phyloP scores from a whole-genome alignment of 2,113 vertebrate genomes.

The Gila orcuttii region DNA sequence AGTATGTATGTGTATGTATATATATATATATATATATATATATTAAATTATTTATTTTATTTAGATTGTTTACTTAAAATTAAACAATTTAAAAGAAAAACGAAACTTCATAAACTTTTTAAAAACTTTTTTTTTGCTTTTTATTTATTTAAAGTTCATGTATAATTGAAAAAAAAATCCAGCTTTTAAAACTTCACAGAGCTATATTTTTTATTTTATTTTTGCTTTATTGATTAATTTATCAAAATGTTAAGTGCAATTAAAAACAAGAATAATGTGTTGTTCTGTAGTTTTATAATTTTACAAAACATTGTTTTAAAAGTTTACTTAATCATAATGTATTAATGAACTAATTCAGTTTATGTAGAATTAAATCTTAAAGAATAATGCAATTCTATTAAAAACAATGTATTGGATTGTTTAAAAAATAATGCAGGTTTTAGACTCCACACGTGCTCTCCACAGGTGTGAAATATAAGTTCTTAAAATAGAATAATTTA shows the following conservation, averaged over 20 bases:
- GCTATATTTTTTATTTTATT: background rate
- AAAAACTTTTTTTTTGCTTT: background rate
- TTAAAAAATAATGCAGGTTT: background rate
- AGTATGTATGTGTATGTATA: no score
- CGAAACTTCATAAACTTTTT: no score
- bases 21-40: no score
- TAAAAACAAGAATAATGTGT: background rate
- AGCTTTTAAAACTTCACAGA: background rate
- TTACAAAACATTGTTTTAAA: background rate
- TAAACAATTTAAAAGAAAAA: background rate
- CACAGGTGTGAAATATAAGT: constrained; percentile 39
- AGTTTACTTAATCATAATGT: background rate
- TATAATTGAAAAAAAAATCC: background rate
- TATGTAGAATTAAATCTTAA: background rate
- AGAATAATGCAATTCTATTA: background rate
- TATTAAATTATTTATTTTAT: background rate
- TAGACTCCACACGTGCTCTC: background rate
- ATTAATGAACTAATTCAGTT: background rate
- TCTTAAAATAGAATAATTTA: constrained; percentile 1
- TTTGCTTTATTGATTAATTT: background rate
- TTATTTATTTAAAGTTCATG: background rate
- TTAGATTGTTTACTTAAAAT: background rate
- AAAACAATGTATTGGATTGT: background rate
- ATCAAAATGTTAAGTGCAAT: background rate
- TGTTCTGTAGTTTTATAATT: background rate